These are phyloP conservation scores for Amphilophus citrinellus DNA, from an alignment of 2,113 vertebrate species.

Conservation along the genomic window DNA sequence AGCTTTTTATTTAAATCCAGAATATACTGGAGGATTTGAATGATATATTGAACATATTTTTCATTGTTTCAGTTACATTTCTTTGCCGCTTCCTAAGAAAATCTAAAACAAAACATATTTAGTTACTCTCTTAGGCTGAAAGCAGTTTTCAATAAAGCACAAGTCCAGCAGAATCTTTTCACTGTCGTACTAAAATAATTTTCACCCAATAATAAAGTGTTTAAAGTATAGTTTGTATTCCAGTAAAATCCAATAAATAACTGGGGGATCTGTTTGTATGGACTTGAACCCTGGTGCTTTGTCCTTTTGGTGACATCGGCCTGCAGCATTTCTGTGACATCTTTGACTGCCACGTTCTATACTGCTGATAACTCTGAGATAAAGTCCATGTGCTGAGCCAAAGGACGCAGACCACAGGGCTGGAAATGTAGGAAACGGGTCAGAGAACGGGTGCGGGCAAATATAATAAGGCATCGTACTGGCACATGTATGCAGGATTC, in stretches of 20 bases:
- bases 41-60: neutral
- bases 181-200: neutral
- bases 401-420: neutral
- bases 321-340: neutral
- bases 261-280: neutral
- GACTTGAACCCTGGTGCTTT: neutral
- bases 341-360: neutral
- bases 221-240: neutral
- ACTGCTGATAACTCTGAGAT: neutral
- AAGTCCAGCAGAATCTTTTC: neutral
- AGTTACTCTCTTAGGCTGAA: neutral
- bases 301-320: neutral
- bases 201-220: neutral
- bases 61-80: neutral
- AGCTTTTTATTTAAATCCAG: neutral
- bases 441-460: too few relatives aligned
- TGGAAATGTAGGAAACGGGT: neutral
- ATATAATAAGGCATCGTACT: too few relatives aligned
- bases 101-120: neutral
- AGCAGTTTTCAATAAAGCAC: neutral
- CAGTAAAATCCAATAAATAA: neutral
- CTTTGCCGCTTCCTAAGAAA: neutral
- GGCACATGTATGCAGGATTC: too few relatives aligned
- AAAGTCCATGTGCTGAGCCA: neutral
- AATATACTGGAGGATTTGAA: neutral